phyloP scores from a whole-genome alignment of 2,113 vertebrate species.

The Vidua chalybeata region DNA sequence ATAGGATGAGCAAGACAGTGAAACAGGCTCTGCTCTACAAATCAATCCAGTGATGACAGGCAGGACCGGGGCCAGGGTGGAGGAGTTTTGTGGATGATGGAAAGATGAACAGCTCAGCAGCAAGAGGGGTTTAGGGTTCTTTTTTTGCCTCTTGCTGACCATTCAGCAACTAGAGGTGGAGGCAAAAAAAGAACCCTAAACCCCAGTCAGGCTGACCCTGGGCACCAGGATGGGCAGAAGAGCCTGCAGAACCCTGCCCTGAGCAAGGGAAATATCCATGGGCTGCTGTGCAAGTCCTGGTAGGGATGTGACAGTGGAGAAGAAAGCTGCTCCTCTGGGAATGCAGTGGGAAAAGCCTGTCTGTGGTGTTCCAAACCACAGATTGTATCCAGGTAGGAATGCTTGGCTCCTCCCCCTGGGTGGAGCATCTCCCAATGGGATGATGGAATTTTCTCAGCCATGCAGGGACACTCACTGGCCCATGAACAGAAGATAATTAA shows the following conservation, averaged over 20 bases:
- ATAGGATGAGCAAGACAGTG: neutral
- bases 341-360: neutral
- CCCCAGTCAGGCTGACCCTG: neutral
- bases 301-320: neutral
- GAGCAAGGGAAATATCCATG: neutral
- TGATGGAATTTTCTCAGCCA: neutral
- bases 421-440: rapidly evolving
- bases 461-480: neutral
- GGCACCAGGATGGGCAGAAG: neutral
- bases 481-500: no score
- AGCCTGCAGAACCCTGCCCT: neutral
- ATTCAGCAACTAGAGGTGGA: neutral
- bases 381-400: neutral
- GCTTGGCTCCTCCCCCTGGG: neutral
- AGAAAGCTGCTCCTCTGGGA: neutral
- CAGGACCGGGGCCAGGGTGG: neutral
- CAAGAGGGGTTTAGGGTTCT: neutral
- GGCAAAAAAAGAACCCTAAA: no score
- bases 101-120: neutral
- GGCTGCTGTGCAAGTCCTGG: neutral
- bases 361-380: neutral
- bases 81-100: neutral
- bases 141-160: neutral
- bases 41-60: neutral
- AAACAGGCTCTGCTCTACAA: neutral